Evolutionary conservation across 2,797 vertebrate genomes (phyloP), one percentile per base, ranked within the genome.

Genomic region (Nannoperca obscura): DNA sequence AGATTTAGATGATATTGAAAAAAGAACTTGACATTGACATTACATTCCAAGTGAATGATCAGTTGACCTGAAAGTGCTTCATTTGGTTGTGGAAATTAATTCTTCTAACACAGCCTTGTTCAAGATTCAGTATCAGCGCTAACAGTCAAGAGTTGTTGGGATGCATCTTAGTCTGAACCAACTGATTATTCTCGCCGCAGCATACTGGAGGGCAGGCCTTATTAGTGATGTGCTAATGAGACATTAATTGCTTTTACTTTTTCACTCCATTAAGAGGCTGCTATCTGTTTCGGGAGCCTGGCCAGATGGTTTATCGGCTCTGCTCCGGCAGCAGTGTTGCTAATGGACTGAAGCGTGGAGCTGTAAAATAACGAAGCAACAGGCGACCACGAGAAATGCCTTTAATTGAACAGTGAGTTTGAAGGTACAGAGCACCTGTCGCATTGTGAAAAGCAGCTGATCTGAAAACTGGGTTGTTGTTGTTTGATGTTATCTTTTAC

Each of bases 221-320:
- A 91, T 93, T 93, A 93, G 90, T 79, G 81, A 88, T 89, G 85
- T 88, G 89, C 89, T 94, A 94, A 95, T 93, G 91, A 92, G 92
- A 93, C 90, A 90, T 93, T 93, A 94, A 94, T 94, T 92, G 91
- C 90, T 93, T 93, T 93, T 92, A 92, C 86, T 91, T 93, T 92
- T 94, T 94, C 93, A 93, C 89, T 92, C 91, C 91, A 94, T 94
- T 94, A 94, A 92, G 86, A 93, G 87, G 85, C 88, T 78, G 83
- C 88, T 92, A 91, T 94, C 91, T 89, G 86, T 93, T 92, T 91
- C 82, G 83, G 87, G 86, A 90, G 85, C 84, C 78, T n/a, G 86
- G 86, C 91, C 91, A 93, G 92, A 94, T 93, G 92, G 89, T 94
- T 94, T 94, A 94, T 93, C 79, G 79, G 78, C 88, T 80, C 69